Base-by-base conservation (phyloP, 2,797 vertebrate genomes). In the Typhlichthys subterraneus region DNA sequence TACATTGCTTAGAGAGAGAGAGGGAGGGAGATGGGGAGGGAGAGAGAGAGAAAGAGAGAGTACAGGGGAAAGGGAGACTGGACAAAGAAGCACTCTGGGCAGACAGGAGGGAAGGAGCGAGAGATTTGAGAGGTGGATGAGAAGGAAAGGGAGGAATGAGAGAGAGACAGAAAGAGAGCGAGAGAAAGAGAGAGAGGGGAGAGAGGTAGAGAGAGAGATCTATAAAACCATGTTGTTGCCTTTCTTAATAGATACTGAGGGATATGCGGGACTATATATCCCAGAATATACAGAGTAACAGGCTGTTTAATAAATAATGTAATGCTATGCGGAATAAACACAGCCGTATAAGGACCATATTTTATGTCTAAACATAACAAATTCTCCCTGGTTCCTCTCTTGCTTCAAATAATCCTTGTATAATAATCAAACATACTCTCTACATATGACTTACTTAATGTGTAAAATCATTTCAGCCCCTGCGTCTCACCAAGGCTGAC, bases 1-100 rank as follows among this genome's bases (percentile, higher is more conserved):
- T 77, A 84, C 54, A 67, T 59, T 57, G 53, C 65, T 42, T 15
- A 59, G 63, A 60, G 13, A 79, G 74, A 67, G 52, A 67, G 53
- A 12, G 0, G 15, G 15, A 17, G 15, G 15, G 15, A 17, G 15
- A 17, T 17, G 1, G 15, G 15, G 15, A 17, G 15, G 15, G 15
- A 59, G 63, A 60, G 13, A 79, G 74, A 46, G 67, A 67, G 52
- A 67, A 52, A 11, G 6, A 17, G 38, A 17, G 17, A 17, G 17
- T 17, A 17, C 17, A 17, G 17, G 65, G 15, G 57, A 19, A 61
- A 50, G 69, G 69, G 63, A 73, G 70, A 67, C 45, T 67, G 60
- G 48, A 61, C 59, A 73, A 53, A 15, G 31, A 13, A 38, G 17
- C 17, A 17, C 17, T 17, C n/a, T 29, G 10, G 42, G 33, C 48